Evolutionary conservation across 2,113 vertebrate species (phyloP).

Genomic region (Furnarius figulus): DNA sequence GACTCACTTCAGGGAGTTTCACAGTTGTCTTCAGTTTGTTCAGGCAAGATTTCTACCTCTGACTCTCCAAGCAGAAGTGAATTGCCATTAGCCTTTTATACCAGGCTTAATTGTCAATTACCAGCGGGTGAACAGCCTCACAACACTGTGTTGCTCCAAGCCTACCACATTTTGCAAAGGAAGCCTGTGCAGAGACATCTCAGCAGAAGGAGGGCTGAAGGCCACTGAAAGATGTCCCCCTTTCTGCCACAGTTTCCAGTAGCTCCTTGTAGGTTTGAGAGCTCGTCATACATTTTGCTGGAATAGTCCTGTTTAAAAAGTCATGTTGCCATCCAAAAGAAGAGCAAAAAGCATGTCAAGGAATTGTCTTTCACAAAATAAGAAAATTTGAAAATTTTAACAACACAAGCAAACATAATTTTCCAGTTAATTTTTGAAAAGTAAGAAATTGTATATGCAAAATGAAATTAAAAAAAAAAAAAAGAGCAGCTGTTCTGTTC

Average conservation of each 20-base stretch:
- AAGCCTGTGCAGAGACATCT: constrained; percentile 50
- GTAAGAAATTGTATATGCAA: neutral
- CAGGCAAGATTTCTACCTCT: constrained; percentile 49
- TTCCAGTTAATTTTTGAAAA: neutral
- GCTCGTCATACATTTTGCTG: constrained; percentile 14
- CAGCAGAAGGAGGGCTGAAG: constrained; percentile 52
- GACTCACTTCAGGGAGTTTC: constrained; percentile 42
- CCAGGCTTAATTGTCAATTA: constrained; percentile 63
- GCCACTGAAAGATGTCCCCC: neutral
- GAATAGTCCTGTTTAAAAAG: constrained; percentile 31
- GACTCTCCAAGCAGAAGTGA: constrained; percentile 51
- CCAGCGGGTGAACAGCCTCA: constrained; percentile 64
- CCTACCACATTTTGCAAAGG: constrained; percentile 35
- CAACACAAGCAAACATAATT: neutral
- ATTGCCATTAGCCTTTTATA: constrained; percentile 45
- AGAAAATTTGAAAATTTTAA: neutral
- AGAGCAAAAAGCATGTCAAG: constrained; percentile 32
- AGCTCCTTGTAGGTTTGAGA: constrained; percentile 34
- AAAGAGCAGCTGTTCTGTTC: neutral
- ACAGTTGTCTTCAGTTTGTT: constrained; percentile 30
- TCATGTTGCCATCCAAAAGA: neutral
- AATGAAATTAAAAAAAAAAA: neutral
- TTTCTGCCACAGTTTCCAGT: neutral
- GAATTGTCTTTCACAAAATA: neutral
- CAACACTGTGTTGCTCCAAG: neutral